Evolutionary conservation across 2,888 invertebrate genomes (phyloP), one percentile per base, ranked within the genome.

Genomic region (Polydrusus tereticollis): DNA sequence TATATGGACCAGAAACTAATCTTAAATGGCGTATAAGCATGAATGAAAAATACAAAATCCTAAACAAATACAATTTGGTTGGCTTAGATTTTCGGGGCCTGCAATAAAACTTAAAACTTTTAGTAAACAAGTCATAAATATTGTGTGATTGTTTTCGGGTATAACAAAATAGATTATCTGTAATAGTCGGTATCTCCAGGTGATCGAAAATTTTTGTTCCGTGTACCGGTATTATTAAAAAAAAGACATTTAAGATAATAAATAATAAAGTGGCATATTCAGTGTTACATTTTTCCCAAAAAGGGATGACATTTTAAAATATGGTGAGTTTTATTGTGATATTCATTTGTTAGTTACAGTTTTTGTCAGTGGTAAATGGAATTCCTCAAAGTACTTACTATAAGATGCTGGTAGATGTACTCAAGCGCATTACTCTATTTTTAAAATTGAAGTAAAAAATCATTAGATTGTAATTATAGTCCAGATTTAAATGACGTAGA

Each of bases 91-190:
- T 38, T 18, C 52, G 38, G 8, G 62, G 62, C 57, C 50, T 36
- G 64, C 16, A 36, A 52, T 52, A 36, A 38, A 64, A 52, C 20
- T 20, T 38, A 14, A 14, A 45, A 62, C 38, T 41, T 20, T 50
- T 55, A 21, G 55, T 52, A 52, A 64, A 64, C 55, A 64, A 52
- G 36, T 26, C 55, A 23, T 64, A 64, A 64, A 41, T 41, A 36
- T 29, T 20, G 29, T 52, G 60, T 47, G 63, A 36, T 50, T 63
- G 60, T 60, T 60, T 41, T 60, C 43, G 60, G 60, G 23, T 26
- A 38, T 12, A 43, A 60, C 43, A 60, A 60, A 60, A 50, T 26
- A 50, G 50, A 47, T 47, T 47, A 47, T n/a, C 21, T 59, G 16
- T 55, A n/a, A n/a, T 21, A 36, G 57, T 60, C 60, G 43, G 60